phyloP scores from a whole-genome alignment of 2,797 vertebrate species.

The Acridotheres tristis region DNA sequence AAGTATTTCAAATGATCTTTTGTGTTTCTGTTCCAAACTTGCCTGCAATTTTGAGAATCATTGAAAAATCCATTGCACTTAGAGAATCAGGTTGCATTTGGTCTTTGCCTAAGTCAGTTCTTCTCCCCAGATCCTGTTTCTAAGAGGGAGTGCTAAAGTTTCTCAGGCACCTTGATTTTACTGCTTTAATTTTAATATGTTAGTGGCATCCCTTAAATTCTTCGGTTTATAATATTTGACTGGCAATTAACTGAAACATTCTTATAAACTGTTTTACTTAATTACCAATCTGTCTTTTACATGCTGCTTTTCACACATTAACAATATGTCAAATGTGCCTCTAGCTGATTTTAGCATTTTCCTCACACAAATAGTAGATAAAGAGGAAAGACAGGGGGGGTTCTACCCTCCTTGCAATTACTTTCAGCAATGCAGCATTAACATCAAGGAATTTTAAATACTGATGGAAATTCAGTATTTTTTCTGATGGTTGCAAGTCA shows the following conservation, averaged over 20 bases:
- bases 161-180: not conserved
- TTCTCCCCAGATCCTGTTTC: not conserved
- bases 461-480: not conserved
- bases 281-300: not conserved
- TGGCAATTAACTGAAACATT: not conserved
- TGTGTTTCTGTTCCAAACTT: not conserved
- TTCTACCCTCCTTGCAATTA: not conserved
- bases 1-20: not conserved
- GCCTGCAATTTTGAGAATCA: not conserved
- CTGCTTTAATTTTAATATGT: not conserved
- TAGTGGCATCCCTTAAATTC: not conserved
- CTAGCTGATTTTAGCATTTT: not conserved
- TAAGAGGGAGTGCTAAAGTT: not conserved
- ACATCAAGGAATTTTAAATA: not conserved
- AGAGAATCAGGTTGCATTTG: not conserved
- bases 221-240: not conserved
- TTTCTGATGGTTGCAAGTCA: not conserved
- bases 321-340: not conserved
- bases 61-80: not conserved
- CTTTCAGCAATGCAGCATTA: not conserved
- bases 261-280: not conserved
- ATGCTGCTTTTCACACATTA: not conserved
- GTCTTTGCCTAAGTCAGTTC: not conserved
- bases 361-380: not conserved
- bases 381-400: not conserved